phyloP scores from a whole-genome alignment of 1,140 invertebrate species.

The Rhyzopertha dominica region DNA sequence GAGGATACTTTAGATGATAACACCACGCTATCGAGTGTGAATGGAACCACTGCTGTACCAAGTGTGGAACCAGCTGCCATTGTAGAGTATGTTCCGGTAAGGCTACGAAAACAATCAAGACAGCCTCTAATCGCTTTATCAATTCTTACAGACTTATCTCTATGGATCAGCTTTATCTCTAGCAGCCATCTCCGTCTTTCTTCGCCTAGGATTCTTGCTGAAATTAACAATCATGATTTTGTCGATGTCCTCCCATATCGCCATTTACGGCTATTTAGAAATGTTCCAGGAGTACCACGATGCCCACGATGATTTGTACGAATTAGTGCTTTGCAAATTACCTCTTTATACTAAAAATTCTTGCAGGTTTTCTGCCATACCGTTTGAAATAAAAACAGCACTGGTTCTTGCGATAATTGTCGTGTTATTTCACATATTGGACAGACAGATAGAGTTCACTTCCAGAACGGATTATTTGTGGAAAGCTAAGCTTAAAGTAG shows the following conservation, averaged over 20 bases:
- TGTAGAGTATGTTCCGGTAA: slow-evolving; percentile 47
- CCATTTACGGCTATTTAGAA: slow-evolving; percentile 57
- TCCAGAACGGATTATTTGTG: slow-evolving; percentile 86
- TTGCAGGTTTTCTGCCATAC: slow-evolving; percentile 60
- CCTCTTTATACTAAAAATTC: slow-evolving; percentile 10
- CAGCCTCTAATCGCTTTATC: neutral
- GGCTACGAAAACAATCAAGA: slow-evolving; percentile 6
- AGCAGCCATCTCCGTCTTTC: slow-evolving; percentile 75
- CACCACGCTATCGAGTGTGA: no score
- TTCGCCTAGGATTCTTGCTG: slow-evolving; percentile 75
- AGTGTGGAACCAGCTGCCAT: neutral
- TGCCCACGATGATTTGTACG: slow-evolving; percentile 54
- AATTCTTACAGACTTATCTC: slow-evolving; percentile 71
- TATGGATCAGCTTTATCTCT: slow-evolving; percentile 74
- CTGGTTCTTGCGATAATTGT: slow-evolving; percentile 57
- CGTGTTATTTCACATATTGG: slow-evolving; percentile 67
- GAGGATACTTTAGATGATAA: no score
- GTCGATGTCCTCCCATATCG: slow-evolving; percentile 59
- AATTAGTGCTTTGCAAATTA: slow-evolving; percentile 20
- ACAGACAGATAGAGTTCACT: slow-evolving; percentile 81
- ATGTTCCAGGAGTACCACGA: slow-evolving; percentile 59
- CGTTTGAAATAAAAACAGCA: slow-evolving; percentile 61
- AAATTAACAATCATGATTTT: slow-evolving; percentile 74
- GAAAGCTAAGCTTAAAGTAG: slow-evolving; percentile 85
- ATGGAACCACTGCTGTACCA: no score